Percentiles rank a stretch among this genome's conserved stretches.
Evolutionary conservation across 2,113 vertebrate species (phyloP).

Genomic region (Muntiacus muntjak): DNA sequence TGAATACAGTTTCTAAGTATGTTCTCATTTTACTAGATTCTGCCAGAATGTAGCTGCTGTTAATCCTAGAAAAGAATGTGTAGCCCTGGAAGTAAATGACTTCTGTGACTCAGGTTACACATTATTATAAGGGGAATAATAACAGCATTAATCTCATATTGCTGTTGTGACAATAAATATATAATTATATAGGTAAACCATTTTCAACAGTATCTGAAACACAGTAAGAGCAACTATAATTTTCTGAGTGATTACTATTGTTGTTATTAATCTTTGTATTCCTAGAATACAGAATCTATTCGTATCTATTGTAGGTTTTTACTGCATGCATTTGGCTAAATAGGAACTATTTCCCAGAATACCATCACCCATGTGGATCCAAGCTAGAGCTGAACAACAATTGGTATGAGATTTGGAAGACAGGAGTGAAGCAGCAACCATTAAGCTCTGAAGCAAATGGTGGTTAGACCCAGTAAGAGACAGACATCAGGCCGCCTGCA

Average conservation of each 20-base stretch:
- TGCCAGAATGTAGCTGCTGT: background rate
- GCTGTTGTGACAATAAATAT: background rate
- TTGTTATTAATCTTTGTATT: background rate
- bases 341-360: conserved; percentile 6
- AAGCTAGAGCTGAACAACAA: background rate
- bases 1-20: background rate
- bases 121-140: background rate
- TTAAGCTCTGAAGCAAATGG: background rate
- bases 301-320: background rate
- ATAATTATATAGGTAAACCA: background rate
- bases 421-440: background rate
- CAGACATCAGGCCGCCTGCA: background rate
- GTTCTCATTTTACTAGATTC: background rate
- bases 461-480: background rate
- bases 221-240: background rate
- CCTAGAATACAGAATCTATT: background rate
- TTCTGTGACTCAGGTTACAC: background rate
- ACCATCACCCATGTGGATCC: background rate
- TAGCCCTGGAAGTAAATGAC: background rate
- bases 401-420: background rate
- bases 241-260: background rate
- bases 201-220: background rate
- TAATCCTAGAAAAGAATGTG: background rate
- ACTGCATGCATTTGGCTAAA: background rate
- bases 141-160: background rate